Evolutionary conservation across 2,797 vertebrate genomes (phyloP).

Genomic region (Heterohyrax brucei): DNA sequence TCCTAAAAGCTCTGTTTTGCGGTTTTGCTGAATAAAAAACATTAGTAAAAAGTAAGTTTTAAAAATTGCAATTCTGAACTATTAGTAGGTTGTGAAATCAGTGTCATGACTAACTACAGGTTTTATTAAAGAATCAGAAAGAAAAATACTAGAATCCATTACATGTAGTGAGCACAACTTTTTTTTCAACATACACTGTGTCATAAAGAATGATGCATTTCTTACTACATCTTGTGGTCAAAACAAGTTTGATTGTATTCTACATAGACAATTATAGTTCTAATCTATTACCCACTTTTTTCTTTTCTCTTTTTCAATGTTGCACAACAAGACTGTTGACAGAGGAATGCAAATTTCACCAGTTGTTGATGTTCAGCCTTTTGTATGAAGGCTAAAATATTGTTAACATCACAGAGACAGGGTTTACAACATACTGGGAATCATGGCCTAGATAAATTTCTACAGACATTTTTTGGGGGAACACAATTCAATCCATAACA

Average conservation of each 20-base stretch:
- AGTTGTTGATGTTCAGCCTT: not conserved
- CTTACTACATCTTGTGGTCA: not conserved
- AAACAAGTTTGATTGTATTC: not conserved
- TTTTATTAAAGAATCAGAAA: not conserved
- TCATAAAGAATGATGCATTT: not conserved
- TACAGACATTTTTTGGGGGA: too few species aligned
- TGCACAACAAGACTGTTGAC: not conserved
- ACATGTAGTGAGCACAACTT: not conserved
- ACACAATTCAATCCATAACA: too few species aligned
- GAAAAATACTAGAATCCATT: not conserved
- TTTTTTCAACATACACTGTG: not conserved
- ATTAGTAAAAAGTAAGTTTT: not conserved
- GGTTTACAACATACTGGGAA: too few species aligned
- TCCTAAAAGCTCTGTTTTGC: not conserved
- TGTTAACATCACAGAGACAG: too few species aligned
- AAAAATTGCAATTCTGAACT: not conserved
- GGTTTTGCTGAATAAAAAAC: slow-evolving; percentile 1
- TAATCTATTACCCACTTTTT: not conserved
- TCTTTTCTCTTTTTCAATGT: not conserved
- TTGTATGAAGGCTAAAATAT: not conserved
- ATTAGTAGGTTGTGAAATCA: not conserved
- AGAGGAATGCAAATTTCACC: not conserved
- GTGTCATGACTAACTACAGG: not conserved
- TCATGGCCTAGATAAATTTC: too few species aligned
- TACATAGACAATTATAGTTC: not conserved